These are phyloP conservation scores for Stenolophus ochropezus DNA, from an alignment of 2,888 invertebrate genomes.

Conservation along the genomic window DNA sequence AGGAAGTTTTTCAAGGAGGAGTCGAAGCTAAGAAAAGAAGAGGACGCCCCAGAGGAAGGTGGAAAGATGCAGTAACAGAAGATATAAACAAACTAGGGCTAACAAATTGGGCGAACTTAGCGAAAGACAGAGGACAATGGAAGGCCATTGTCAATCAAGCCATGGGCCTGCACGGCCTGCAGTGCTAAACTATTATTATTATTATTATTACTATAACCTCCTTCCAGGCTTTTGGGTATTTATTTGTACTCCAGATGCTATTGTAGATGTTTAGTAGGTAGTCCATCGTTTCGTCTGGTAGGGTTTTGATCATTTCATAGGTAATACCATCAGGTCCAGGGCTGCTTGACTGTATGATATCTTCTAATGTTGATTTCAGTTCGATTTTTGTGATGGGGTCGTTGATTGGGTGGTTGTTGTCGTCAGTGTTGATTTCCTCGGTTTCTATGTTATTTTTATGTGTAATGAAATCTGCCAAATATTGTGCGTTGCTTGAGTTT, in stretches of 20 bases:
- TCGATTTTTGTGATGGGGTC: conserved; percentile 45
- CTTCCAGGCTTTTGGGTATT: conserved; percentile 57
- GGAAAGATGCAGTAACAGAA: too few species aligned
- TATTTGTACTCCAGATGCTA: conserved; percentile 18
- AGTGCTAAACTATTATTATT: too few species aligned
- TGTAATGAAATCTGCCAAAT: background rate
- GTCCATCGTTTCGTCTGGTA: conserved; percentile 38
- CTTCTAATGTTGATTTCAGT: conserved; percentile 48
- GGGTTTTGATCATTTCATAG: conserved; percentile 46
- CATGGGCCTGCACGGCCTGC: too few species aligned
- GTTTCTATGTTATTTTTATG: conserved; percentile 23
- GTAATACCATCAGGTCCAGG: conserved; percentile 58
- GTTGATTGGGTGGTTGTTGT: conserved; percentile 51
- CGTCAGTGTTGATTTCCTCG: background rate
- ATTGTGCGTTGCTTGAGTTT: conserved; percentile 1
- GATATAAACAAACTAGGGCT: too few species aligned
- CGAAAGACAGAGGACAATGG: too few species aligned
- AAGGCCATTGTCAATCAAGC: too few species aligned
- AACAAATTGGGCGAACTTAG: too few species aligned
- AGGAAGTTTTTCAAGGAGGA: too few species aligned
- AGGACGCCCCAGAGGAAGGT: too few species aligned
- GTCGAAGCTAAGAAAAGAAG: too few species aligned
- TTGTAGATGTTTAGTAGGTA: conserved; percentile 55
- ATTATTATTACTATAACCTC: too few species aligned
- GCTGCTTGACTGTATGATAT: conserved; percentile 24